Evolutionary conservation across 2,113 vertebrate species (phyloP).

Genomic region (Corynorhinus townsendii): DNA sequence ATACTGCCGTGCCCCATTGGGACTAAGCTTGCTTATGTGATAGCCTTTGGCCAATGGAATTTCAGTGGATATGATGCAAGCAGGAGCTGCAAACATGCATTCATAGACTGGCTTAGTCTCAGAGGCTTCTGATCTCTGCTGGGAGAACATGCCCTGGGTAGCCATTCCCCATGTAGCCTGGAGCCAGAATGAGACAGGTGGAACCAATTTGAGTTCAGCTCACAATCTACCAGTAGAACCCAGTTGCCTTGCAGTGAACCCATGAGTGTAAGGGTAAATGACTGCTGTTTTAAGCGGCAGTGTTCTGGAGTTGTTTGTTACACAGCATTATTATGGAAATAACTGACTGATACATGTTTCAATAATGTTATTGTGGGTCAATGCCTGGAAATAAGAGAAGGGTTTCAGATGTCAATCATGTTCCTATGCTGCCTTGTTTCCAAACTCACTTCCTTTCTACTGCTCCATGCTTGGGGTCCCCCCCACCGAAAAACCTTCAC

Average conservation of each 20-base stretch:
- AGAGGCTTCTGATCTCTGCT: background rate
- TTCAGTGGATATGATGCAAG: fast-evolving
- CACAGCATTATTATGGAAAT: background rate
- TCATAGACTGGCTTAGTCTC: background rate
- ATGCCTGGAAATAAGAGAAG: background rate
- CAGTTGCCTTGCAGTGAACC: fast-evolving
- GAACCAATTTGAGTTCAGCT: background rate
- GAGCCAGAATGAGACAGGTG: background rate
- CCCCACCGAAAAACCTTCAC: background rate
- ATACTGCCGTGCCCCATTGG: fast-evolving
- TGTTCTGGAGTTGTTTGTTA: background rate
- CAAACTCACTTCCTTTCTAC: background rate
- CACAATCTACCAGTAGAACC: background rate
- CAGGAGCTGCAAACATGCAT: background rate
- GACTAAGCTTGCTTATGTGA: fast-evolving
- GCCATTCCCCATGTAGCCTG: background rate
- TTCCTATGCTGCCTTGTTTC: background rate
- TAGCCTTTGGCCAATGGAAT: background rate
- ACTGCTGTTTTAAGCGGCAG: background rate
- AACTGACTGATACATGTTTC: background rate
- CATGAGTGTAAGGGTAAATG: fast-evolving
- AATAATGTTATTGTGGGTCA: background rate
- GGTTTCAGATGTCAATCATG: background rate
- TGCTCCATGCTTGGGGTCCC: background rate
- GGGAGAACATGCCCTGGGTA: too few species aligned